Evolutionary conservation across 1,140 invertebrate genomes (phyloP), one percentile per base, ranked within the genome.

Genomic region (Caenorhabditis briggsae): DNA sequence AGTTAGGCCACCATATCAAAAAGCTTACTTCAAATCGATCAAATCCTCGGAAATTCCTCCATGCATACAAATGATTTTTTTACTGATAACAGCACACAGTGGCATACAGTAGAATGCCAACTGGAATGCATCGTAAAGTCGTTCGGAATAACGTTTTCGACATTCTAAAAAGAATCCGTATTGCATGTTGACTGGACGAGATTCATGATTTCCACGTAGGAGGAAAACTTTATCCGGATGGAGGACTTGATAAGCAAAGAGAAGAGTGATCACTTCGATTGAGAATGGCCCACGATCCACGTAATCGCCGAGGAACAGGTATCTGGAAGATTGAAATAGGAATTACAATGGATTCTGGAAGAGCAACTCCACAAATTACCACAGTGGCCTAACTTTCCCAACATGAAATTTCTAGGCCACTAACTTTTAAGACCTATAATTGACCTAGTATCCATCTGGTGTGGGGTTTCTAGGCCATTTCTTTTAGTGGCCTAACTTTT

Each of bases 191-290:
- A 91, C 90, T 8, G 86, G 97, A 91, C 97, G 94, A 74, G 96
- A 97, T 93, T 98, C 97, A 91, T 98, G 97, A 93, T 98, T 98
- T 43, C 97, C 97, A 92, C 97, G 94, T 88, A 98, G 97, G 90
- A 99, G 93, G 87, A 97, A 98, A 58, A 99, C 98, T 92, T 97
- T 95, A 93, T 99, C 97, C 90, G 98, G 98, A 94, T 99, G 99
- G 89, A 97, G 64, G 94, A 98, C 97, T 91, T 95, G 95, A 90
- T 94, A 94, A 23, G 90, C 88, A 70, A 91, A 90, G 33, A 91
- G 86, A 9, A 91, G 86, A 50, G 82, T 82, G 25, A 91, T 87
- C 50, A 94, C 93, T 92, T 94, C 94, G 89, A 94, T 93, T 87
- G 93, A 93, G 89, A 93, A 94, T 87, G 93, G 93, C 74, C 94